These are phyloP conservation scores for Poeciliopsis turrubarensis DNA, from an alignment of 2,113 vertebrate species.

Conservation along the genomic window DNA sequence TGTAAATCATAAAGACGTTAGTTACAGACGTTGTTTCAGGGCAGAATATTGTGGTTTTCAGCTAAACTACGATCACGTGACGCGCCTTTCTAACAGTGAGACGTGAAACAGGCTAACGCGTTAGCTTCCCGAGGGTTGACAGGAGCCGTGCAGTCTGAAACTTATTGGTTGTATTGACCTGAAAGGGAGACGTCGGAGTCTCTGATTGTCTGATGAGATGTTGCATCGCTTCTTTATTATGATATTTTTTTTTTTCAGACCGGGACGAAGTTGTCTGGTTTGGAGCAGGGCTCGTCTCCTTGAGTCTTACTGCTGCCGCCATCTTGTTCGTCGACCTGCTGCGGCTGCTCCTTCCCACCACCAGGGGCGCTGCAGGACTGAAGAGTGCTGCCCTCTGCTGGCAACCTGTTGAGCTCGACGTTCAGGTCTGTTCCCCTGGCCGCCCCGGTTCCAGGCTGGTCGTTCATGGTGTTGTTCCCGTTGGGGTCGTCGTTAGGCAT, in stretches of 20 bases:
- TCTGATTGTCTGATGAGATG: neutral
- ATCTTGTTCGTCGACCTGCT: slow-evolving; percentile 10
- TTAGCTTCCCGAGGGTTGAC: neutral
- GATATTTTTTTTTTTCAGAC: neutral
- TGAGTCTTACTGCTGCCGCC: neutral
- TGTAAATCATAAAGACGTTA: neutral
- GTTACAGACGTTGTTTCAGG: neutral
- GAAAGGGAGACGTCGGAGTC: neutral
- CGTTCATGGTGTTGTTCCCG: slow-evolving; percentile 47
- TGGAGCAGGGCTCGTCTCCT: neutral
- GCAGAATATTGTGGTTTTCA: neutral
- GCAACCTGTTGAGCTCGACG: neutral
- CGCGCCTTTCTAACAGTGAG: neutral
- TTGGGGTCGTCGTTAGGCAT: slow-evolving; percentile 49
- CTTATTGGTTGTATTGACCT: neutral
- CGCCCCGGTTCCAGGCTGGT: slow-evolving; percentile 24
- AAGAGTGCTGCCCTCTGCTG: neutral
- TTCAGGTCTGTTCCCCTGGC: neutral
- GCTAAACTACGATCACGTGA: neutral
- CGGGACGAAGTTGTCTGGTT: neutral
- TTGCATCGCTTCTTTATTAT: neutral
- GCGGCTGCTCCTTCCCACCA: slow-evolving; percentile 7
- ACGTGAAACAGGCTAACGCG: neutral
- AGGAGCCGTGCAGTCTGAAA: neutral
- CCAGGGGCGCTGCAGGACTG: slow-evolving; percentile 11